Percentiles rank a stretch among this genome's conserved stretches.
Conservation (phyloP, 1,140 invertebrate genomes). For the Matsumurasca onukii region DNA sequence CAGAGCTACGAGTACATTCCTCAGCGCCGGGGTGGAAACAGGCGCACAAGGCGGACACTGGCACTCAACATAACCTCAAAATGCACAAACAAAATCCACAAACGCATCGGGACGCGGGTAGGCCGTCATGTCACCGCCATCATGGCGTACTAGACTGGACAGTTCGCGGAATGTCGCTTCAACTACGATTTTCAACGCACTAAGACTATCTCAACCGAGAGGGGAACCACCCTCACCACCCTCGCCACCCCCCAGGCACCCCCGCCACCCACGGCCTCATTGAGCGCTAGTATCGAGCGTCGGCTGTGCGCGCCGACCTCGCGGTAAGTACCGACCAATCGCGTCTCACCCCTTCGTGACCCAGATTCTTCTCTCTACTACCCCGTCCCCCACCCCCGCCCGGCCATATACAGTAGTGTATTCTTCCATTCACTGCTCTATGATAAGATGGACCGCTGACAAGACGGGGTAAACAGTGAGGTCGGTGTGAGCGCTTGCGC, state of each 20-base stretch:
- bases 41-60: background rate
- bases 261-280: background rate
- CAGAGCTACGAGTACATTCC: constrained; percentile 13
- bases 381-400: background rate
- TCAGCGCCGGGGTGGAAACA: background rate
- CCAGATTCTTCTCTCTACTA: background rate
- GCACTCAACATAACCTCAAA: background rate
- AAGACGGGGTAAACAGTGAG: too few species aligned
- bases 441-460: constrained; percentile 10
- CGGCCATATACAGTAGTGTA: constrained; percentile 2
- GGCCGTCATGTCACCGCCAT: background rate
- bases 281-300: constrained; percentile 2
- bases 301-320: background rate
- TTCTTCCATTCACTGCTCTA: constrained; percentile 23
- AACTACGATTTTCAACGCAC: background rate
- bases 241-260: background rate
- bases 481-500: too few species aligned
- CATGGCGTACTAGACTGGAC: too few species aligned
- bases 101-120: too few species aligned
- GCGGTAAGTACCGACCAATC: background rate
- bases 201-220: too few species aligned
- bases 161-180: background rate
- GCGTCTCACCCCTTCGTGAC: background rate
- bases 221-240: background rate
- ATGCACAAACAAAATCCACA: too few species aligned